Percentiles rank a stretch among this genome's conserved stretches.
phyloP scores from a whole-genome alignment of 1,140 invertebrate species.

The Laupala kohalensis region DNA sequence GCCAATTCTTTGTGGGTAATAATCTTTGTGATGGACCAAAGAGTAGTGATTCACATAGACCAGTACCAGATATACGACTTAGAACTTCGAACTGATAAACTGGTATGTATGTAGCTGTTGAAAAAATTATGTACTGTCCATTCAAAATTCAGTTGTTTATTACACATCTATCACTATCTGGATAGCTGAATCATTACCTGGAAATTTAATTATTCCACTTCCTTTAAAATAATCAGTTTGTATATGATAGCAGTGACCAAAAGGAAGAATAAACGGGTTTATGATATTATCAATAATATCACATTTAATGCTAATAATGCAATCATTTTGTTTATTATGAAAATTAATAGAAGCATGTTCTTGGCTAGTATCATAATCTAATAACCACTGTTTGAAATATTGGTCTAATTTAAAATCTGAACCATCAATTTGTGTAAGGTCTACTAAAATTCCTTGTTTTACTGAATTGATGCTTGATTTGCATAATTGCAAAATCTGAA shows the following conservation, averaged over 20 bases:
- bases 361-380: constrained; percentile 1
- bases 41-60: neutral
- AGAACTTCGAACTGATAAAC: neutral
- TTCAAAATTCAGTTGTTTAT: neutral
- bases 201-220: constrained; percentile 6
- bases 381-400: neutral
- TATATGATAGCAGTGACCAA: constrained; percentile 4
- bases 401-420: neutral
- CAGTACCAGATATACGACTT: neutral
- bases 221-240: constrained; percentile 1
- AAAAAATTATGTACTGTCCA: neutral
- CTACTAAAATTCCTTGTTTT: neutral
- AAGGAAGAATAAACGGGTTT: neutral
- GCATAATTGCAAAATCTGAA: neutral
- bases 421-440: neutral
- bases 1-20: neutral
- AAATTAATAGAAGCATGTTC: neutral
- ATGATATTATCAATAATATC: constrained; percentile 1
- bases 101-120: neutral
- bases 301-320: neutral
- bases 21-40: neutral
- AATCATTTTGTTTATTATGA: neutral
- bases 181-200: neutral
- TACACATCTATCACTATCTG: neutral
- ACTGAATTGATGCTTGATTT: neutral